Evolutionary conservation across 2,113 vertebrate species (phyloP), one percentile per base, ranked within the genome.

Genomic region (Sciurus niger): DNA sequence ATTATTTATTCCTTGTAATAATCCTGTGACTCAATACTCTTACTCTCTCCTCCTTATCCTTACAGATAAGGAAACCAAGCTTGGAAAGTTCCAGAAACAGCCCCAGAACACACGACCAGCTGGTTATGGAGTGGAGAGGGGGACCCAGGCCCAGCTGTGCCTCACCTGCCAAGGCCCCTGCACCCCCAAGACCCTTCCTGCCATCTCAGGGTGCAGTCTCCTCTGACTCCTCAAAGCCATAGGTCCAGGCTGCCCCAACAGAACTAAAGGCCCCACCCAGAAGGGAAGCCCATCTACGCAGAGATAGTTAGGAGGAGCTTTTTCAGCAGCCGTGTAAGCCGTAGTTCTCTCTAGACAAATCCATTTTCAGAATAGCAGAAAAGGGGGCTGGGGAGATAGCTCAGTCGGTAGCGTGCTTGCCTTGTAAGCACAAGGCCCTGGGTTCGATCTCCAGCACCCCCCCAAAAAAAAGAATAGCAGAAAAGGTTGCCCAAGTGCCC

Each of bases 141-240:
- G 17, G 80, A 55, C 25, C 37, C n/a, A 43, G 40, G 2, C 6
- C 53, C 32, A 32, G 12, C 30, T 48, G 22, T 34, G 10, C n/a
- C 73, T 16, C 6, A 0, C 51, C 58, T 6, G 8, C 22, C 16
- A 0, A 24, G 7, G 0, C 28, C 60, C 9, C 46, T 1, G 20
- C 34, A 4, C n/a, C 84, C 18, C 32, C 0, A 4, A 0, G 2
- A 40, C 18, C 6, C 32, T 58, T 6, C 28, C 63, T 51, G 7
- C 7, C 17, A 10, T 8, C 80, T 83, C 76, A 14, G 24, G 22
- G 1, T 4, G 4, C 22, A 53, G 37, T 37, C 55, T 48, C 60
- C 60, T 79, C 0, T 6, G 25, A 22, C 30, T 67, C 25, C 40
- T 67, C 84, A 60, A 72, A 91, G 3, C 8, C 34, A 11, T 67